phyloP scores from a whole-genome alignment of 2,113 vertebrate genomes.

The Capricornis sumatraensis region DNA sequence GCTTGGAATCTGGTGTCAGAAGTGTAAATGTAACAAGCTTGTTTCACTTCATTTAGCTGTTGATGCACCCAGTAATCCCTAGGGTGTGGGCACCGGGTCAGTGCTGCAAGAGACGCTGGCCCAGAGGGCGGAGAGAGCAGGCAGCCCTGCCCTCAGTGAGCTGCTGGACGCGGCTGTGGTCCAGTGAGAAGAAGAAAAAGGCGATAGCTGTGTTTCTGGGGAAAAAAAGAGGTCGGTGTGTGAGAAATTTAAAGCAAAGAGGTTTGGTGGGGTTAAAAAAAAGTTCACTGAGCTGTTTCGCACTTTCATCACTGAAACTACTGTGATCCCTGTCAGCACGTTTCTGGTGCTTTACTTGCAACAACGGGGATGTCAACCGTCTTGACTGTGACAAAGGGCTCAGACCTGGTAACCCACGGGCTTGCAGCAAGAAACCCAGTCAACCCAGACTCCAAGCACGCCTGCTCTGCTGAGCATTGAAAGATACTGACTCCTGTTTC shows the following conservation, averaged over 20 bases:
- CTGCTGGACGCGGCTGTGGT: rapidly evolving
- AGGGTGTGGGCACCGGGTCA: rapidly evolving
- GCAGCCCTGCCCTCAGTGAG: rapidly evolving
- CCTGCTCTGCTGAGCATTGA: rapidly evolving
- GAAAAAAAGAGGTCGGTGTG: rapidly evolving
- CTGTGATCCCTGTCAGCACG: rapidly evolving
- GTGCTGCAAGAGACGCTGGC: rapidly evolving
- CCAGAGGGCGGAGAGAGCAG: rapidly evolving
- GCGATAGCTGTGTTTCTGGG: background rate
- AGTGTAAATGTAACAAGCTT: background rate
- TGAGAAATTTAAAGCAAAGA: background rate
- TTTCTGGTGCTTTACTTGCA: background rate
- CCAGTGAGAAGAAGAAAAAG: rapidly evolving
- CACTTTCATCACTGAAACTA: rapidly evolving
- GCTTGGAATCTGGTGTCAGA: background rate
- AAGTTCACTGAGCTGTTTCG: rapidly evolving
- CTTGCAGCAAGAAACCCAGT: rapidly evolving
- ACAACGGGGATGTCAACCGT: rapidly evolving
- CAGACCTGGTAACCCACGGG: rapidly evolving
- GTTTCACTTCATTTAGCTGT: background rate
- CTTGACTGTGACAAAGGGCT: background rate
- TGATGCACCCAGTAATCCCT: rapidly evolving
- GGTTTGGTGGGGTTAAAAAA: rapidly evolving
- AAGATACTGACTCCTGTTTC: rapidly evolving
- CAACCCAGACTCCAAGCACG: rapidly evolving